Evolutionary conservation across 2,888 invertebrate genomes (phyloP), one percentile per base, ranked within the genome.

Genomic region (Congeria kusceri): DNA sequence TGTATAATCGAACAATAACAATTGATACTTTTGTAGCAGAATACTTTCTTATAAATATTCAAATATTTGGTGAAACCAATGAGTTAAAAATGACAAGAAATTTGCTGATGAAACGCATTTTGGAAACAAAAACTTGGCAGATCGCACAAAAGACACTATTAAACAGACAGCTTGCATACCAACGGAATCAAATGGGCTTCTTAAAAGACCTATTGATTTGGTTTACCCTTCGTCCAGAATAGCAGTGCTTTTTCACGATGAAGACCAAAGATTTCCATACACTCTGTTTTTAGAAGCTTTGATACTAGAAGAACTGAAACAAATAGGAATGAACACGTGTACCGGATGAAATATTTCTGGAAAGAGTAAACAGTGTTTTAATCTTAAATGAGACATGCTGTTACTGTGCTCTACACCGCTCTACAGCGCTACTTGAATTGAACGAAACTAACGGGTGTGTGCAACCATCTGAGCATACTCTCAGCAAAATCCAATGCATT

Each of bases 31-130:
- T 86, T 59, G 78, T 72, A n/a, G 9, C 57, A 0, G 25, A 79
- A 11, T 59, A 81, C 32, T 77, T 86, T 39, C 63, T 85, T n/a
- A 77, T 83, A 58, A 73, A 84, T 39, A 57, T 86, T 3, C 27
- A 62, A 0, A 13, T 28, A 18, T 63, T 78, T 25, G 15, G 0
- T 53, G 62, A 9, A 39, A 49, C 15, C 47, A 44, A 28, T 67
- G 70, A 67, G 11, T 23, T 9, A 28, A 53, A 0, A 66, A 39
- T 20, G 46, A 32, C 53, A 23, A 62, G 79, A 25, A 44, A 67
- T 32, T 18, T 9, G 20, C 23, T 53, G 1, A 4, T 77, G 53
- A 23, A 23, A 23, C n/a, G 3, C 25, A 18, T 15, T 49, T 65
- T 67, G 67, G n/a, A n/a, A 57, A 73, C 27, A 5, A 23, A 1